Evolutionary conservation across 2,113 vertebrate species (phyloP), one percentile per base, ranked within the genome.

Genomic region (Peromyscus leucopus): DNA sequence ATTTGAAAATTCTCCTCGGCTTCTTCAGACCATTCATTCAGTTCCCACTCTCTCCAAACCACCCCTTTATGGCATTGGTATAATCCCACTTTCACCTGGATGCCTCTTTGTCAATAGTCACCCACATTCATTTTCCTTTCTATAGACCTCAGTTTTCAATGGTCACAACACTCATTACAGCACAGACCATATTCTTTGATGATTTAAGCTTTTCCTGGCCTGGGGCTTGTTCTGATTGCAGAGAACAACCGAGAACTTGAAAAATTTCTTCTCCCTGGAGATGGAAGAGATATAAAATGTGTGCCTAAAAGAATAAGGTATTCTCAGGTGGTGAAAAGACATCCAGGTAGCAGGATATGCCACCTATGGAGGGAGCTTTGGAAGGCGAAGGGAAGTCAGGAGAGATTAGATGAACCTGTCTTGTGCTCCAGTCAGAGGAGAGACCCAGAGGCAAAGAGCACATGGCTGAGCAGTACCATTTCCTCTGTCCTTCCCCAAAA

Each of bases 161-260:
- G 31, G 9, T 48, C 28, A 42, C 69, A 93, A 90, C 80, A 79
- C n/a, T 93, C n/a, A 76, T 90, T 96, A 78, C 61, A 69, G 31
- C 13, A 69, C 31, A 28, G 71, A 55, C 1, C 9, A 11, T 78
- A 19, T 83, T 57, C 15, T 67, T 88, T 84, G 16, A 2, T 42
- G 86, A 76, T 74, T 82, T 65, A 89, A 96, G 26, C 13, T 15
- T 86, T 94, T 87, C 15, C 11, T 61, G 4, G 33, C 7, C 16
- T n/a, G 36, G 21, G 21, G 31, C 65, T 65, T 94, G 26, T 88
- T 84, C 48, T 55, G 2, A 12, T 51, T 79, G 13, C 69, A 67
- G 72, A 63, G 24, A n/a, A 78, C 8, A 63, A 7, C 51, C 51
- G 22, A 65, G 67, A 90, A 48, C 0, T 0, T 19, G 55, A 28